Percentiles rank a stretch among this genome's conserved stretches.
These are phyloP conservation scores for Oscheius sp. DNA, from an alignment of 2,888 invertebrate genomes.

Conservation along the genomic window DNA sequence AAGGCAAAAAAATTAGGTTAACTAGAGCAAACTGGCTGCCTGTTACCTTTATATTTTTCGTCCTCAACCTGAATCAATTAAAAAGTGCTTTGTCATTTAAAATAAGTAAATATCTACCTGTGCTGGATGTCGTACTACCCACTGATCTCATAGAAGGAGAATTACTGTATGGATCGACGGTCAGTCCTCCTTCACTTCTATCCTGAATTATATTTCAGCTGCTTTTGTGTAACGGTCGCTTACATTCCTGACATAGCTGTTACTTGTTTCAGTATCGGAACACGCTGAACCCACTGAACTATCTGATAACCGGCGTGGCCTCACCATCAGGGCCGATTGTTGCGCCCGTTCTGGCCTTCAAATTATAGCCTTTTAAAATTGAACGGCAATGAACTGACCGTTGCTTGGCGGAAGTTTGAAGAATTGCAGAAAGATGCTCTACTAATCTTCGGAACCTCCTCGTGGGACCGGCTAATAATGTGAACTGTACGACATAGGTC, in stretches of 20 bases:
- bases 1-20: background rate
- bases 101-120: constrained; percentile 18
- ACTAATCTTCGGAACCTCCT: constrained; percentile 72
- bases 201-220: constrained; percentile 9
- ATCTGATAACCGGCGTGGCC: constrained; percentile 70
- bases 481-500: constrained; percentile 72
- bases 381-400: constrained; percentile 32
- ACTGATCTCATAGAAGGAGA: constrained; percentile 55
- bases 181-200: constrained; percentile 15
- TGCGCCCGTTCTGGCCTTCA: constrained; percentile 55
- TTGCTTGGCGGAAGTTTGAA: constrained; percentile 62
- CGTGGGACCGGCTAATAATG: constrained; percentile 69
- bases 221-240: background rate
- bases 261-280: constrained; percentile 60
- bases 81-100: background rate
- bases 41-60: background rate
- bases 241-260: constrained; percentile 41
- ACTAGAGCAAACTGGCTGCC: constrained; percentile 7
- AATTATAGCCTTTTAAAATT: background rate
- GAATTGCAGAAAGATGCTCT: constrained; percentile 69
- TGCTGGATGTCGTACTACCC: constrained; percentile 46
- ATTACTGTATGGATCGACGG: constrained; percentile 43
- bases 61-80: constrained; percentile 16
- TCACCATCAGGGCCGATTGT: constrained; percentile 65
- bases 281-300: constrained; percentile 67